A percentile compares a stretch with the other conserved stretches of the same genome.
These are phyloP conservation scores for Lamellibrachia luymesi DNA, from an alignment of 1,140 invertebrate species.

Conservation along the genomic window DNA sequence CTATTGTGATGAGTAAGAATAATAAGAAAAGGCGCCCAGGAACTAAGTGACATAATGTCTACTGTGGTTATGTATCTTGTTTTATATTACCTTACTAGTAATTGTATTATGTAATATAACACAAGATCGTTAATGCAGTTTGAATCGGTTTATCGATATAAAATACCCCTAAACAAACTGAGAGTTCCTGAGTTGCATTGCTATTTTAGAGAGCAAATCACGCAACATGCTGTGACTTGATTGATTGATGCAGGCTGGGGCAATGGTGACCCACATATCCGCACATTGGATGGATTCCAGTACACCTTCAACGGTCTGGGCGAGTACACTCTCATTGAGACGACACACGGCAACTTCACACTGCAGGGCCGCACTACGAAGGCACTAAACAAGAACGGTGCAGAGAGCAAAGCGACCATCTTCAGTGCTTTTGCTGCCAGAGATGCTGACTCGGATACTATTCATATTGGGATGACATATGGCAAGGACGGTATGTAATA, in stretches of 20 bases:
- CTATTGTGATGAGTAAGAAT: too few species aligned
- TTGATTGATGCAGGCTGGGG: slow-evolving; percentile 11
- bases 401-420: background rate
- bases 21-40: too few species aligned
- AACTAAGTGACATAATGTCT: too few species aligned
- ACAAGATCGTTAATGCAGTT: background rate
- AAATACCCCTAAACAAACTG: background rate
- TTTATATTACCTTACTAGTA: too few species aligned
- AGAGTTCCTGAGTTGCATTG: background rate
- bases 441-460: background rate
- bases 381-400: background rate
- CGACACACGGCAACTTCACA: background rate
- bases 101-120: too few species aligned
- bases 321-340: slow-evolving; percentile 22
- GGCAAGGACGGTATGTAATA: background rate
- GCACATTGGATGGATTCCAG: slow-evolving; percentile 24
- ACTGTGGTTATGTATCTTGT: too few species aligned
- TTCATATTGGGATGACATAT: background rate
- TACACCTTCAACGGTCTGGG: slow-evolving; percentile 29
- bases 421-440: slow-evolving; percentile 15
- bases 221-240: background rate
- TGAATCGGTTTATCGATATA: background rate
- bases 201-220: too few species aligned
- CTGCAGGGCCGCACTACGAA: background rate
- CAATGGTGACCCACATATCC: slow-evolving; percentile 28